Percentiles rank a stretch among this genome's conserved stretches.
These are phyloP conservation scores for Chanos chanos DNA, from an alignment of 2,797 vertebrate species.

Conservation along the genomic window DNA sequence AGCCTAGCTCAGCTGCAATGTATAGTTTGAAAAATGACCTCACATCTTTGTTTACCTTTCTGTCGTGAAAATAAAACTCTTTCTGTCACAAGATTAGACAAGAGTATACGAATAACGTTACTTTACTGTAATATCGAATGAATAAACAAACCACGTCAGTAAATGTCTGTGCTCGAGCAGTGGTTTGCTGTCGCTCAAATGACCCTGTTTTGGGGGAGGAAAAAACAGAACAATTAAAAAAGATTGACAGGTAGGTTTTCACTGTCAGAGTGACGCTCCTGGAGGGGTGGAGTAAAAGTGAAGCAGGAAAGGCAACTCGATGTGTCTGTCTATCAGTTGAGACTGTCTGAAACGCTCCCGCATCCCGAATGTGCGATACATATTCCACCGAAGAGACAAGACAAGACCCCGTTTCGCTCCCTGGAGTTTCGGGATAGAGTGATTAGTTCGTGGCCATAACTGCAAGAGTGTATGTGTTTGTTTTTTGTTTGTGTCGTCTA, in stretches of 20 bases:
- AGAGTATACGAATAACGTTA: too few relatives aligned
- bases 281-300: constrained; percentile 95
- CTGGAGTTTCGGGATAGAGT: constrained; percentile 70
- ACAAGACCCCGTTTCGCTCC: constrained; percentile 72
- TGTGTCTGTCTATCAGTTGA: constrained; percentile 99
- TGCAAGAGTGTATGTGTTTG: constrained; percentile 66
- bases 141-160: too few relatives aligned
- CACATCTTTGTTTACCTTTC: too few relatives aligned
- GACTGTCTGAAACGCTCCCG: constrained; percentile 92
- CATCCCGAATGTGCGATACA: constrained; percentile 87
- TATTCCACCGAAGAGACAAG: constrained; percentile 80
- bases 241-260: constrained; percentile 99
- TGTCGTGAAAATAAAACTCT: too few relatives aligned
- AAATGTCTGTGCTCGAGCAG: constrained; percentile 21
- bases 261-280: constrained; percentile 98
- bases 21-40: too few relatives aligned
- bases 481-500: constrained; percentile 40
- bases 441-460: constrained; percentile 67
- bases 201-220: constrained; percentile 40
- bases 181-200: constrained; percentile 26
- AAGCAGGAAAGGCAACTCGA: constrained; percentile 95
- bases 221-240: constrained; percentile 91
- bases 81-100: too few relatives aligned
- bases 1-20: too few relatives aligned
- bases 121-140: too few relatives aligned